Base-by-base conservation (phyloP, 2,113 vertebrate genomes). In the Trogon surrucura region DNA sequence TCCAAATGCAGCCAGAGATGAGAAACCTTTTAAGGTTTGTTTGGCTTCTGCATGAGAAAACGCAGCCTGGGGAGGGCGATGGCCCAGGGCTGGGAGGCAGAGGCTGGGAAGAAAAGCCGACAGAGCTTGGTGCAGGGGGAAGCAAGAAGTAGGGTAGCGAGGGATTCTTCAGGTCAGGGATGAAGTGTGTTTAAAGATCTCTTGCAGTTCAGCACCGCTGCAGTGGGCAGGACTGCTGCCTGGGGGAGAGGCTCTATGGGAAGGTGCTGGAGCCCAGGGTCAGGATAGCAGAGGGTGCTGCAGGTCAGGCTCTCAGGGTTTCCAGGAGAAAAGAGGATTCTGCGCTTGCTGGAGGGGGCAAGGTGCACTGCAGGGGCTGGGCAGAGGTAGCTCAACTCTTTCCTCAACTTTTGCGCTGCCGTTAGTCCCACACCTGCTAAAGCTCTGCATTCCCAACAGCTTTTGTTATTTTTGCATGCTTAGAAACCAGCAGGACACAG, bases 11-110 rank as follows among this genome's bases (percentile, higher is more conserved):
- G 91, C 23, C 65, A 32, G 51, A 70, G 65, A 95, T 0, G 1
- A 21, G 61, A 87, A 86, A 95, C 81, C 75, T 86, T 92, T 91
- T 93, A 72, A 84, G 74, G 61, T 80, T 80, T 54, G 14, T 81
- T 85, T 72, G 89, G 80, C n/a, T 95, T 94, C 72, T 91, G 85
- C 89, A 81, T 32, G 78, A 88, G 66, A n/a, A 85, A 80, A 36
- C 70, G 65, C 47, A 54, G 41, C 11, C 27, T 58, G 78, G 78
- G 47, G n/a, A 86, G 48, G 25, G 58, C 56, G 50, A 5, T 0
- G 51, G 69, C 44, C 38, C 16, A 18, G 61, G 79, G 32, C 26
- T 36, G 32, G 50, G 50, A 69, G n/a, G 32, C 1, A 3, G 80
- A 54, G 45, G 38, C 44, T 30, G 45, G 41, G 41, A 18, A 65